Conservation (phyloP, 1,140 invertebrate genomes). For the Magallana angulata region DNA sequence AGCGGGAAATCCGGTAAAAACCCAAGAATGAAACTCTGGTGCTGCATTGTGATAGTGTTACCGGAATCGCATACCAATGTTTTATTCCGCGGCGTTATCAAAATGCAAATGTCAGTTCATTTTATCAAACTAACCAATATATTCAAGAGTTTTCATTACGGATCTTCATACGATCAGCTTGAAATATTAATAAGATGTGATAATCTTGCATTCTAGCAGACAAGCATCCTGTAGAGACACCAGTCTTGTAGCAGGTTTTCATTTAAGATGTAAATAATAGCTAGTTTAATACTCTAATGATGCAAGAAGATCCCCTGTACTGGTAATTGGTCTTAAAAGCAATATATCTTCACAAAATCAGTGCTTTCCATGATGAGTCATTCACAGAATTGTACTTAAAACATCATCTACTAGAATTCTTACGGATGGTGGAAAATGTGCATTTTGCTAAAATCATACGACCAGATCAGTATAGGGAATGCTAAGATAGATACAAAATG, state of each 20-base stretch:
- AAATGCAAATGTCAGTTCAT: slow-evolving; percentile 4
- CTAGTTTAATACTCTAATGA: no score
- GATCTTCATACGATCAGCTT: neutral
- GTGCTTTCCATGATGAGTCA: no score
- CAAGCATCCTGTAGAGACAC: neutral
- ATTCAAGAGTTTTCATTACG: neutral
- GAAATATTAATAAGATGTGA: neutral
- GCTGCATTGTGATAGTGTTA: neutral
- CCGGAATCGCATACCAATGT: neutral
- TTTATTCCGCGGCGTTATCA: neutral
- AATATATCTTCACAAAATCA: no score
- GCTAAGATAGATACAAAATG: neutral
- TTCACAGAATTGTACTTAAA: no score
- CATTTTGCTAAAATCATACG: no score
- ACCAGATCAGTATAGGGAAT: no score
- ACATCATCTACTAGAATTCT: no score
- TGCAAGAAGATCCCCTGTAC: no score
- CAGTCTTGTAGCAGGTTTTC: no score
- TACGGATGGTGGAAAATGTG: no score
- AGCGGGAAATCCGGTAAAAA: neutral
- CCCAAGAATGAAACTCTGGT: neutral
- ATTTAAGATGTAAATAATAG: no score
- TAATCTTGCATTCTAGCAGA: neutral
- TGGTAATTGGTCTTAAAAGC: no score
- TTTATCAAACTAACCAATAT: neutral